Conservation (phyloP, 2,888 invertebrate genomes). For the Lucinisca nassula region DNA sequence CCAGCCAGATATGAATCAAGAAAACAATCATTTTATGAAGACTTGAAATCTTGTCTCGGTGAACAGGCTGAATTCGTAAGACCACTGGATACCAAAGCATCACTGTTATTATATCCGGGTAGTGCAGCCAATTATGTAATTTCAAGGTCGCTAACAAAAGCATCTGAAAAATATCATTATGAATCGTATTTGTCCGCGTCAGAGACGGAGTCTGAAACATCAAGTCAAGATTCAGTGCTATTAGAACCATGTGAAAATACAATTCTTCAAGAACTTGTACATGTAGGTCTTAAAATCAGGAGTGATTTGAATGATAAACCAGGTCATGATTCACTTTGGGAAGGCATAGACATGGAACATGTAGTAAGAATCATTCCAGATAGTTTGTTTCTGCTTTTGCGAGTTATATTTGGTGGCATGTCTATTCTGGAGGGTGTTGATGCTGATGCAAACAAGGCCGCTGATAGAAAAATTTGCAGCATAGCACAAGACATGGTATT, state of each 20-base stretch:
- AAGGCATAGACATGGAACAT: conserved; percentile 15
- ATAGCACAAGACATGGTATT: conserved; percentile 41
- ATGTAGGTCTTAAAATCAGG: not conserved
- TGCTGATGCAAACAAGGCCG: not conserved
- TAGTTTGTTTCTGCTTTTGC: not conserved
- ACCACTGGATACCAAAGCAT: conserved; percentile 15
- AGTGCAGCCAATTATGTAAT: not conserved
- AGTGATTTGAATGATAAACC: conserved; percentile 1
- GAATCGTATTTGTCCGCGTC: conserved; percentile 9
- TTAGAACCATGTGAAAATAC: conserved; percentile 20
- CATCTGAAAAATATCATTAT: not conserved
- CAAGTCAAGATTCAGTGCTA: conserved; percentile 9
- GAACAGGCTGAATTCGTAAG: conserved; percentile 2
- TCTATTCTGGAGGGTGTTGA: not conserved
- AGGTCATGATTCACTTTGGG: conserved; percentile 19
- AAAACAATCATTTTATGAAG: conserved; percentile 23
- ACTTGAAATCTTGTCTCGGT: not conserved
- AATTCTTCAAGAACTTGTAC: conserved; percentile 32
- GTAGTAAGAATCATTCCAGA: conserved; percentile 25
- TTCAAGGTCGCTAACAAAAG: conserved; percentile 12
- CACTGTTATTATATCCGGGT: conserved; percentile 15
- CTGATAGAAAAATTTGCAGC: conserved; percentile 1
- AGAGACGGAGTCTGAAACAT: conserved; percentile 22
- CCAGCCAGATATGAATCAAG: conserved; percentile 7
- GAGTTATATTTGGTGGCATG: conserved; percentile 17